Percentiles rank a stretch among this genome's conserved stretches.
Evolutionary conservation across 2,797 vertebrate species (phyloP).

Genomic region (Avahi laniger): DNA sequence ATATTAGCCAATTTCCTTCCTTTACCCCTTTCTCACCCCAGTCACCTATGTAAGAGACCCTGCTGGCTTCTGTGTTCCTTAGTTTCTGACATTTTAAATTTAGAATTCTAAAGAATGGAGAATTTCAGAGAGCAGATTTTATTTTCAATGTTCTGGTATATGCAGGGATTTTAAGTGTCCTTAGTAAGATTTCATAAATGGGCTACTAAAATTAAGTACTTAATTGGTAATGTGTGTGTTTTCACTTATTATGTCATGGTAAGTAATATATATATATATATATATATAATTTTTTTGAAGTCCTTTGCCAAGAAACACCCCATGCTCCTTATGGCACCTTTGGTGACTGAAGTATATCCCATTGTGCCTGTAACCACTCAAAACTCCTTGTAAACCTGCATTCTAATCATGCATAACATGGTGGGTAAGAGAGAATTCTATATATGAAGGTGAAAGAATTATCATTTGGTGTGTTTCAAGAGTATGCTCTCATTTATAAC

Average conservation of each 20-base stretch:
- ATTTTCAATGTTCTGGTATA: not conserved
- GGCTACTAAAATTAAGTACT: conserved; percentile 29
- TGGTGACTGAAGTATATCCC: not conserved
- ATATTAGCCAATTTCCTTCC: not conserved
- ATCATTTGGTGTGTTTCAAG: not conserved
- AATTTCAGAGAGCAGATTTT: not conserved
- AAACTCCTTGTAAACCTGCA: not conserved
- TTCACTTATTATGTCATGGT: not conserved
- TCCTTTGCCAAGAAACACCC: not conserved
- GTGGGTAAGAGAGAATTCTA: not conserved
- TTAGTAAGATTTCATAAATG: conserved; percentile 36
- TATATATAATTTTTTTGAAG: not conserved
- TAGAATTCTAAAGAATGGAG: not conserved
- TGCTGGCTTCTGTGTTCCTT: not conserved
- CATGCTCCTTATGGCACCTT: not conserved
- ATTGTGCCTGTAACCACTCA: not conserved
- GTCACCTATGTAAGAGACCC: not conserved
- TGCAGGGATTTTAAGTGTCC: not conserved
- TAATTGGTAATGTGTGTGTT: not conserved
- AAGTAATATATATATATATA: not conserved
- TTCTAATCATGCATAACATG: not conserved
- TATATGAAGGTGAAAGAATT: not conserved
- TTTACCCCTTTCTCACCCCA: not conserved
- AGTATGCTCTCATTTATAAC: not conserved
- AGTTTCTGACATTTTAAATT: not conserved